phyloP scores from a whole-genome alignment of 1,140 invertebrate species.

The Drosophila miranda region DNA sequence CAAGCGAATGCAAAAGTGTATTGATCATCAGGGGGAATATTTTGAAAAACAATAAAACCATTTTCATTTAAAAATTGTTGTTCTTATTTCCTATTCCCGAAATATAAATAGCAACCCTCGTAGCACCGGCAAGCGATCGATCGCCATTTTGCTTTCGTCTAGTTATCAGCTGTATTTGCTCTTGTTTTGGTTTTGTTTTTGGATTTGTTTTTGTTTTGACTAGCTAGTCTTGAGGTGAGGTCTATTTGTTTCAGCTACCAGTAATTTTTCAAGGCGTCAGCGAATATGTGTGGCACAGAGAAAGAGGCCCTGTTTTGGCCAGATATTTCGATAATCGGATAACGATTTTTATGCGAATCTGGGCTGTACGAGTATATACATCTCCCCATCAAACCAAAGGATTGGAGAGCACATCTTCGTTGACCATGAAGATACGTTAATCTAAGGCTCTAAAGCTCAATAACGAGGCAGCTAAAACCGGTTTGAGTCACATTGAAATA shows the following conservation, averaged over 20 bases:
- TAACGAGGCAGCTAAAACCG: slow-evolving; percentile 5
- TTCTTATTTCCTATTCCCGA: too few relatives aligned
- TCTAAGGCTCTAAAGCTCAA: slow-evolving; percentile 1
- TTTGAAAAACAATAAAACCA: too few relatives aligned
- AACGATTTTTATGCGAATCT: background rate
- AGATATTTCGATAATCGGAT: slow-evolving; percentile 10
- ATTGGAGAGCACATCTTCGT: background rate
- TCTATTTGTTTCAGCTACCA: slow-evolving; percentile 1
- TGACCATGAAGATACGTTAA: slow-evolving; percentile 18
- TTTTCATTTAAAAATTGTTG: too few relatives aligned
- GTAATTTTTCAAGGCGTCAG: slow-evolving; percentile 6
- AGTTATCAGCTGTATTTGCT: slow-evolving; percentile 31
- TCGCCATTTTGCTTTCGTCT: slow-evolving; percentile 68
- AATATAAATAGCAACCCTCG: too few relatives aligned
- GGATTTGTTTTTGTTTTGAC: slow-evolving; percentile 32
- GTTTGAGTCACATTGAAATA: slow-evolving; percentile 7
- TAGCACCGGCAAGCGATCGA: slow-evolving; percentile 27
- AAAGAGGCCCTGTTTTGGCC: slow-evolving; percentile 19
- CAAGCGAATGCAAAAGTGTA: too few relatives aligned
- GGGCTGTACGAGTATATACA: too few relatives aligned
- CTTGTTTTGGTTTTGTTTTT: slow-evolving; percentile 36
- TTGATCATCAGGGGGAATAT: too few relatives aligned
- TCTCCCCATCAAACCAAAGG: slow-evolving; percentile 6
- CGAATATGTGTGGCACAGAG: background rate
- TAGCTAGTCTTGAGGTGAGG: slow-evolving; percentile 8